These are phyloP conservation scores for Enteromius unitaeniatus DNA, from an alignment of 2,797 vertebrate species.

Conservation along the genomic window DNA sequence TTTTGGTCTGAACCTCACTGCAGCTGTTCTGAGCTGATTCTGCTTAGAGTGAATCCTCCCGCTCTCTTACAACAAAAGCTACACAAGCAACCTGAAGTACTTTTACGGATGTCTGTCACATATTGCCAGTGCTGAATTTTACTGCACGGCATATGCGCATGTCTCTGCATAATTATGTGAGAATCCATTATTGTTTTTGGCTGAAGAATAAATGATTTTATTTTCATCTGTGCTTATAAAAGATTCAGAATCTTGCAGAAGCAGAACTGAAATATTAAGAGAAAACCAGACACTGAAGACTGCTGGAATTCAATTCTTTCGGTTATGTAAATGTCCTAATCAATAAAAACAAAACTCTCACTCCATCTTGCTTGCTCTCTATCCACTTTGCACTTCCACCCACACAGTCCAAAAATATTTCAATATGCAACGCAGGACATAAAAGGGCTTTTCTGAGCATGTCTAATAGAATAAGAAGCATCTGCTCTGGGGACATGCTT, in stretches of 20 bases:
- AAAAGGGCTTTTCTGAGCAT: slow-evolving; percentile 42
- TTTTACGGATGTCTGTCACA: not conserved
- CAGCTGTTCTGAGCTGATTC: slow-evolving; percentile 17
- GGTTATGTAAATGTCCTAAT: slow-evolving; percentile 25
- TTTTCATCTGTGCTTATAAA: not conserved
- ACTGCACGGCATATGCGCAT: not conserved
- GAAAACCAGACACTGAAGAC: not conserved
- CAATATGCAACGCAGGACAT: slow-evolving; percentile 24
- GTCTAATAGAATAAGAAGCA: slow-evolving; percentile 43
- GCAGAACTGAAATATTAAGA: not conserved
- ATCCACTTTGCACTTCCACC: slow-evolving; percentile 48
- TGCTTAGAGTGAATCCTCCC: slow-evolving; percentile 4
- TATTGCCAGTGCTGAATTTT: not conserved
- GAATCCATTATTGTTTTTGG: not conserved
- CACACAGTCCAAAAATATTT: slow-evolving; percentile 56
- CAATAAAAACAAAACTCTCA: slow-evolving; percentile 37
- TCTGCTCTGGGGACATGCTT: slow-evolving; percentile 12
- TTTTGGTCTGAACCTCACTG: not conserved
- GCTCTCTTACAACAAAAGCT: not conserved
- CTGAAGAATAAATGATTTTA: not conserved
- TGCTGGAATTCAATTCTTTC: slow-evolving; percentile 36
- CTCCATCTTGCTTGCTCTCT: slow-evolving; percentile 21
- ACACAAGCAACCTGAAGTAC: not conserved
- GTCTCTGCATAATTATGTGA: not conserved
- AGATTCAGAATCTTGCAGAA: slow-evolving; percentile 10